A percentile compares a stretch with the other conserved stretches of the same genome.
phyloP scores from a whole-genome alignment of 2,888 invertebrate species.

The Thereva unica region DNA sequence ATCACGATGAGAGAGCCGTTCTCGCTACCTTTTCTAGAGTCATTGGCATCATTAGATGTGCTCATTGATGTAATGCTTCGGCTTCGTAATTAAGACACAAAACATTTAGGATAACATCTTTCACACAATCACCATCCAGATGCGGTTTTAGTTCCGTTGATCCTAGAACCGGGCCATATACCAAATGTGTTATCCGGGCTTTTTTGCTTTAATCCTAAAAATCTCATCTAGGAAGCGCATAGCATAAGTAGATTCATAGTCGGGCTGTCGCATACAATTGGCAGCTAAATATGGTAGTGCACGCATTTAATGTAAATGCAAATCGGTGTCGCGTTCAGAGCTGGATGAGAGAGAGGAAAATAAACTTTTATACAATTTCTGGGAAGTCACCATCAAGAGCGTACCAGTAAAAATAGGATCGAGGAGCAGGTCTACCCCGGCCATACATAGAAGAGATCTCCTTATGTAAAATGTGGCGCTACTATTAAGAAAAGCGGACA shows the following conservation, averaged over 20 bases:
- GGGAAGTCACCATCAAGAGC: not conserved
- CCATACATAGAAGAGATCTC: not conserved
- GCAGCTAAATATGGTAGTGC: slow-evolving; percentile 34
- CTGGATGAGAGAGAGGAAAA: slow-evolving; percentile 11
- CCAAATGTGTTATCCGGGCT: no score
- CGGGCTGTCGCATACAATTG: slow-evolving; percentile 30
- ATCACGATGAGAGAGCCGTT: slow-evolving; percentile 29
- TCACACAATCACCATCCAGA: no score
- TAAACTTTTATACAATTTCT: slow-evolving; percentile 22
- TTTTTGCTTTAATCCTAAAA: not conserved
- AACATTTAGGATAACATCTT: not conserved
- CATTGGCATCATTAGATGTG: slow-evolving; percentile 2
- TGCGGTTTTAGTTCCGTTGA: no score
- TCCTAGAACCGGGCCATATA: no score
- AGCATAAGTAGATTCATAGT: slow-evolving; percentile 14
- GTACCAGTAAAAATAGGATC: slow-evolving; percentile 23
- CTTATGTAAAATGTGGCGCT: slow-evolving; percentile 25
- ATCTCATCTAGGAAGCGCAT: slow-evolving; percentile 26
- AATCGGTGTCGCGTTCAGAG: slow-evolving; percentile 28
- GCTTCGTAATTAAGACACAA: slow-evolving; percentile 28
- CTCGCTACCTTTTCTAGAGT: slow-evolving; percentile 32
- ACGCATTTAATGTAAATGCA: slow-evolving; percentile 38
- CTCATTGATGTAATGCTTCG: not conserved
- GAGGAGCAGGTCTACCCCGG: slow-evolving; percentile 13
- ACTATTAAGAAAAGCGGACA: slow-evolving; percentile 3